phyloP scores from a whole-genome alignment of 1,140 invertebrate genomes.

The Philopotamus ludificatus region DNA sequence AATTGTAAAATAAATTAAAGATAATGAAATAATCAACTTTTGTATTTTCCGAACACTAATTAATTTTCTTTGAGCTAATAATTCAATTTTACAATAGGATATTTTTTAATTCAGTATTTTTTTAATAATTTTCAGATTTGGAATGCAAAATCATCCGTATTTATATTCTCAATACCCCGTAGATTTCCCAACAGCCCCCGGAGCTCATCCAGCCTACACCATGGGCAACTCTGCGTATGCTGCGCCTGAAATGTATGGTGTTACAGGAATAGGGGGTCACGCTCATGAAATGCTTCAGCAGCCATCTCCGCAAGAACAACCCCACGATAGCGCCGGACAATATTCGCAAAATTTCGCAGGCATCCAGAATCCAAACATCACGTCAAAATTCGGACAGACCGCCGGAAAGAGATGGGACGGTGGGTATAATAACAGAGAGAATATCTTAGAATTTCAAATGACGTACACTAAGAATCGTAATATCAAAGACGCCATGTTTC shows the following conservation, averaged over 20 bases:
- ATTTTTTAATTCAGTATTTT: neutral
- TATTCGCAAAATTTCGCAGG: conserved; percentile 53
- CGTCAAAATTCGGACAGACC: conserved; percentile 39
- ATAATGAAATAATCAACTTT: no score
- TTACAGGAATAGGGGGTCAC: conserved; percentile 47
- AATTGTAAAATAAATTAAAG: no score
- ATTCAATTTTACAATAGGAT: no score
- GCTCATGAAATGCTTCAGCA: conserved; percentile 48
- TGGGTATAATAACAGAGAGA: no score
- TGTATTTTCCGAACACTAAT: no score
- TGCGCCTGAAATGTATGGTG: conserved; percentile 51
- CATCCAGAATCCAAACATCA: conserved; percentile 49
- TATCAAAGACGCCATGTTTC: no score
- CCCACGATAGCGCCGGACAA: conserved; percentile 51
- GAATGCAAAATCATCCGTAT: conserved; percentile 53
- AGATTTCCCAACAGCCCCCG: conserved; percentile 52
- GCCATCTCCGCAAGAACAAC: conserved; percentile 34
- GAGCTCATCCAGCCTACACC: conserved; percentile 53
- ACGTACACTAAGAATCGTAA: no score
- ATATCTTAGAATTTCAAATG: no score
- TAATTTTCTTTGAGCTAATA: no score
- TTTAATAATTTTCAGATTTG: conserved; percentile 49
- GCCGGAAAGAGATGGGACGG: conserved; percentile 56
- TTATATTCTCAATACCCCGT: conserved; percentile 56
- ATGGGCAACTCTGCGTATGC: conserved; percentile 47